Conservation (phyloP, 2,797 vertebrate species). For the Rhabdomys pumilio region DNA sequence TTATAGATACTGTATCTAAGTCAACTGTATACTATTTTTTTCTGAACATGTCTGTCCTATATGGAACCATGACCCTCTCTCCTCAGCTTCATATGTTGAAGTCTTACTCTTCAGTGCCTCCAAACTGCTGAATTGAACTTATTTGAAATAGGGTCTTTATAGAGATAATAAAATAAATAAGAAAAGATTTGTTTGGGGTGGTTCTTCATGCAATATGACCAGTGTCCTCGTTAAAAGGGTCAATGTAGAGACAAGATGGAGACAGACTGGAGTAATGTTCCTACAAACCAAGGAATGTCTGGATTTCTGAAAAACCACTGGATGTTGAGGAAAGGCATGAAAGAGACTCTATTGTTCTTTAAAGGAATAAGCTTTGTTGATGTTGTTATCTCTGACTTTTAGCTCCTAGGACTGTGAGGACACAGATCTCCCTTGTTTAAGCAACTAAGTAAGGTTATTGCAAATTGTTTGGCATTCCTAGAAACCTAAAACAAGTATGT, state of each 20-base stretch:
- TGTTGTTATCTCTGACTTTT: neutral
- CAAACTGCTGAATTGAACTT: neutral
- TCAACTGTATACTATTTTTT: neutral
- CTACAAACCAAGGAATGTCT: neutral
- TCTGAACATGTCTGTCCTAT: neutral
- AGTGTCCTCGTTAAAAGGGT: neutral
- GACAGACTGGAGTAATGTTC: neutral
- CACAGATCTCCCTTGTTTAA: neutral
- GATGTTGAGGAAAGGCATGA: neutral
- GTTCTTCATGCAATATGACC: neutral
- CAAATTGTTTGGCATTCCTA: neutral
- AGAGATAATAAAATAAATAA: conserved; percentile 30
- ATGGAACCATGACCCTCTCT: neutral
- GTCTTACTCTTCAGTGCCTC: neutral
- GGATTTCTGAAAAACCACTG: neutral
- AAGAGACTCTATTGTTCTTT: neutral
- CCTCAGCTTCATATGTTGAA: neutral
- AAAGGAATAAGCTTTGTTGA: neutral
- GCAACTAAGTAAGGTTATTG: neutral
- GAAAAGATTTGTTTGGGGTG: conserved; percentile 20
- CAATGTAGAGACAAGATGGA: neutral
- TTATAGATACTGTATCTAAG: neutral
- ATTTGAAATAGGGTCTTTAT: neutral
- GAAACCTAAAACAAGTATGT: neutral
- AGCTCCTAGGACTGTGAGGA: neutral